A percentile compares a stretch with the other conserved stretches of the same genome.
Conservation (phyloP, 2,888 invertebrate genomes). For the Ophion obscuratus region DNA sequence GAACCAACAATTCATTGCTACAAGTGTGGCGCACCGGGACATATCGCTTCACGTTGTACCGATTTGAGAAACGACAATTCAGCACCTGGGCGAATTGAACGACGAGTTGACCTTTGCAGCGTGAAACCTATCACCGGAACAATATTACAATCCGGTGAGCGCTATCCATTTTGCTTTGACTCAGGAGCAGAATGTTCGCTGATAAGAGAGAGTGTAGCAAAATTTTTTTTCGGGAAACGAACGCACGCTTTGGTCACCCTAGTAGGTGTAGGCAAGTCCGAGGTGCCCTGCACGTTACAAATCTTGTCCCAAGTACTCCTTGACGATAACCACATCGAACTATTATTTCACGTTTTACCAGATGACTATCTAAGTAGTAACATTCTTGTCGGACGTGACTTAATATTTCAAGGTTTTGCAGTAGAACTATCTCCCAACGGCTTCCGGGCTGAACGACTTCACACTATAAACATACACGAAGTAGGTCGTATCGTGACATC, state of each 20-base stretch:
- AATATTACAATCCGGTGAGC: too few relatives aligned
- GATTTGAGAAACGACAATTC: neutral
- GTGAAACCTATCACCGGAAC: neutral
- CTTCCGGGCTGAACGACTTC: neutral
- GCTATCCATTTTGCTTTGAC: too few relatives aligned
- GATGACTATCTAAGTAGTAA: constrained; percentile 14
- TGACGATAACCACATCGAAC: constrained; percentile 5
- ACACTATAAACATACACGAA: neutral
- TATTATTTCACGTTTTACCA: constrained; percentile 33
- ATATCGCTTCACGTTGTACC: constrained; percentile 22
- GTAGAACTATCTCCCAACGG: neutral
- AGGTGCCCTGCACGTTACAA: neutral
- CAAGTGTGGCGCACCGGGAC: constrained; percentile 35
- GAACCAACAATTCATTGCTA: constrained; percentile 11
- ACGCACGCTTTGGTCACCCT: constrained; percentile 13
- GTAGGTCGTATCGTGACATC: constrained; percentile 3
- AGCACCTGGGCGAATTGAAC: constrained; percentile 12
- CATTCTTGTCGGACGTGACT: constrained; percentile 22
- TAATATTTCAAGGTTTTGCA: constrained; percentile 13
- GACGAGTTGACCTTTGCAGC: constrained; percentile 24
- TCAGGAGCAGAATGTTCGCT: too few relatives aligned
- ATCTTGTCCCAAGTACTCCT: neutral
- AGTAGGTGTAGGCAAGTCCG: neutral
- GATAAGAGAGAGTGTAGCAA: too few relatives aligned
- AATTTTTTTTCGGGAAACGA: constrained; percentile 1